These are phyloP conservation scores for Drosophila paracracens DNA, from an alignment of 2,888 invertebrate species.

Conservation along the genomic window DNA sequence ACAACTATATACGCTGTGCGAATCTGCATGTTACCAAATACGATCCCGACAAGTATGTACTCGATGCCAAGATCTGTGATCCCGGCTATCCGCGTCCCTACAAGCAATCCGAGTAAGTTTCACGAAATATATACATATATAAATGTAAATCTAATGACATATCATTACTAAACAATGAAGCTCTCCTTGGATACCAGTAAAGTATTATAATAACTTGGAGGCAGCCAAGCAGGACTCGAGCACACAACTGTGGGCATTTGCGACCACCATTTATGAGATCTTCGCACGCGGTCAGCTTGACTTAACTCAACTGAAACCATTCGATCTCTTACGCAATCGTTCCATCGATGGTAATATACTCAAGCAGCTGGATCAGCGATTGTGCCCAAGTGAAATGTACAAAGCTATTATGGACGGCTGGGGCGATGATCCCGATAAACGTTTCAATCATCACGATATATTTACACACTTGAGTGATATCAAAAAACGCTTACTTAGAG, in stretches of 20 bases:
- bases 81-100: constrained; percentile 90
- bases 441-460: constrained; percentile 93
- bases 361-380: constrained; percentile 89
- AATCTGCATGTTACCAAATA: constrained; percentile 92
- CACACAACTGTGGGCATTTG: constrained; percentile 96
- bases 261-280: constrained; percentile 96
- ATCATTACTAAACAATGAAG: constrained; percentile 85
- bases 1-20: constrained; percentile 93
- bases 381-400: constrained; percentile 90
- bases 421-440: constrained; percentile 90
- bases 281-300: constrained; percentile 90
- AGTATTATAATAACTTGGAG: constrained; percentile 90
- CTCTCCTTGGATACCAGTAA: constrained; percentile 95
- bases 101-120: constrained; percentile 71
- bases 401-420: constrained; percentile 92
- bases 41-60: constrained; percentile 87
- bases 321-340: constrained; percentile 65
- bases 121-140: not conserved
- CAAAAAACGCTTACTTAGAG: constrained; percentile 60
- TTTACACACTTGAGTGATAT: constrained; percentile 85
- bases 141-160: not conserved
- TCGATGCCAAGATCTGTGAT: constrained; percentile 93
- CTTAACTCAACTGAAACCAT: constrained; percentile 82
- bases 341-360: constrained; percentile 86
- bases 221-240: constrained; percentile 88